Base-by-base conservation (phyloP, 2,888 invertebrate species). In the Euclidia mi region DNA sequence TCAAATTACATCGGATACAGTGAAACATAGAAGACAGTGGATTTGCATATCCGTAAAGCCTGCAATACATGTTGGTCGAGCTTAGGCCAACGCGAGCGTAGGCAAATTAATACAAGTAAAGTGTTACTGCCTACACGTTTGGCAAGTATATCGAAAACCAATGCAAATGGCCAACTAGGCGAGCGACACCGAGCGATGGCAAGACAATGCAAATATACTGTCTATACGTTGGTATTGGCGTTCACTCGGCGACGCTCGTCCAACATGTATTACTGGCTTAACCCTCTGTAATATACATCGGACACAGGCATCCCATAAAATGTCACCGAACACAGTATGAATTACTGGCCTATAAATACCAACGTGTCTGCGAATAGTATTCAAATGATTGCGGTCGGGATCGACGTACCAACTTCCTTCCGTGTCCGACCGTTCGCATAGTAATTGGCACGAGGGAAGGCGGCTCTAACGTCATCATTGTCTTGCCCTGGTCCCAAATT, bases 381-480 rank as follows among this genome's bases (percentile, higher is more conserved):
- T 91, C 91, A 92, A 93, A 94, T 92, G 89, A 92, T 91, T 89
- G 91, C 86, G 90, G 91, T 85, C 41, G 79, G 90, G 91, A 91
- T 92, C 91, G 91, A 91, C 89, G 90, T 87, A 79, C 85, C 85
- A 76, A 88, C 85, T 92, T 93, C 93, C 93, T 93, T 92, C 92
- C 92, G 88, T 79, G 76, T 83, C 81, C 88, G 83, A 82, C 88
- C 85, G 85, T 71, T 89, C 91, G 91, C 89, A 91, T 87, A 90
- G 92, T 92, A 94, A 94, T 93, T 90, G 91, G 89, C 82, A 81
- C 79, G 65, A 71, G 82, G 85, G 87, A 87, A 89, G 88, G 88
- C 86, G 84, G 81, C 66, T 77, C 79, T 70, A 78, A 78, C 82
- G 79, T n/a, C n/a, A n/a, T n/a, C n/a, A n/a, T n/a, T n/a, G n/a